These are phyloP conservation scores for Dastarcus helophoroides DNA, from an alignment of 2,888 invertebrate genomes.

Conservation along the genomic window DNA sequence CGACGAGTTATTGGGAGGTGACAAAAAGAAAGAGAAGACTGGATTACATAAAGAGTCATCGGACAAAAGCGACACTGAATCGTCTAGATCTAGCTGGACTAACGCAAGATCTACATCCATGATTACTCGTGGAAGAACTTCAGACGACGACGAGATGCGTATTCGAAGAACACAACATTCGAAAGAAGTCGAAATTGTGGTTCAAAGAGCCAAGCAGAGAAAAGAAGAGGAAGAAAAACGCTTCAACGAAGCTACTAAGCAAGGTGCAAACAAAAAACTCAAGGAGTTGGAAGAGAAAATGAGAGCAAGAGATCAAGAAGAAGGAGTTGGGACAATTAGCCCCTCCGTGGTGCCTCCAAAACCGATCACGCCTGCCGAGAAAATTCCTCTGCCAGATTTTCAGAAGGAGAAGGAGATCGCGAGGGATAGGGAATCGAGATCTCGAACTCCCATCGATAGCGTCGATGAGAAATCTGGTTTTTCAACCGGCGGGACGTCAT, in stretches of 20 bases:
- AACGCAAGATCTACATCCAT: conserved; percentile 18
- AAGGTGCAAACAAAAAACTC: conserved; percentile 52
- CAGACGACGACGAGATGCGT: conserved; percentile 42
- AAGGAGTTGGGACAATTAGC: conserved; percentile 37
- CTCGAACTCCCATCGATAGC: conserved; percentile 20
- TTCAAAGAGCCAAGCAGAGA: conserved; percentile 72
- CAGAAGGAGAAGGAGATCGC: conserved; percentile 33
- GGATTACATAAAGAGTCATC: no score
- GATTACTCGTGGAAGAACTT: conserved; percentile 37
- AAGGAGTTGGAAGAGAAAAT: conserved; percentile 57
- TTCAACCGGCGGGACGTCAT: conserved; percentile 23
- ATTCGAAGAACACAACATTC: conserved; percentile 58
- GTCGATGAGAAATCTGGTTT: conserved; percentile 17
- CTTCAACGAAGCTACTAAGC: conserved; percentile 48
- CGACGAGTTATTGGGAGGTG: conserved; percentile 50
- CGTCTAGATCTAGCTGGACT: conserved; percentile 9
- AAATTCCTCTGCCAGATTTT: conserved; percentile 43
- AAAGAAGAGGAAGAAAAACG: conserved; percentile 84
- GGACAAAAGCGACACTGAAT: conserved; percentile 11
- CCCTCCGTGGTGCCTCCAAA: conserved; percentile 33
- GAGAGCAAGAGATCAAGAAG: conserved; percentile 42
- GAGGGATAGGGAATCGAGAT: conserved; percentile 10
- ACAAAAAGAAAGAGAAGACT: conserved; percentile 16
- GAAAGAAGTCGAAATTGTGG: conserved; percentile 64
- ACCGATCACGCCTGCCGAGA: conserved; percentile 33